phyloP scores from a whole-genome alignment of 64 coral and sea anemone species.

The Anthopleura sola region DNA sequence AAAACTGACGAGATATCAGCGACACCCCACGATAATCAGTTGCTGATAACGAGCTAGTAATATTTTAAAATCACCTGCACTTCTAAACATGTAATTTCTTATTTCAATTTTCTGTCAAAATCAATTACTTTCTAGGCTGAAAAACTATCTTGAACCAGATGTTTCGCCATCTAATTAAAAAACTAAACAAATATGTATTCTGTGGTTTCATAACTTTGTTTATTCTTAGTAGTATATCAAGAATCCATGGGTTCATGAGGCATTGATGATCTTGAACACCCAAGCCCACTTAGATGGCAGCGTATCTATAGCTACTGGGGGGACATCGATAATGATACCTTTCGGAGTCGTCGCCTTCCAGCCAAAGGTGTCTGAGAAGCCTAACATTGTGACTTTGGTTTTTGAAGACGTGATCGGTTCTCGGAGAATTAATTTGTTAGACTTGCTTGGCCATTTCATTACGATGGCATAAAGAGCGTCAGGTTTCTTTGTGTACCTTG shows the following conservation, averaged over 20 bases:
- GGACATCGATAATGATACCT: constrained; percentile 30
- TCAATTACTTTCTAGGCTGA: no score
- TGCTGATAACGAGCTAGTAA: no score
- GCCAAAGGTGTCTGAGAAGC: neutral
- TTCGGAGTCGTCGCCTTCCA: neutral
- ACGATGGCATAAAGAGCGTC: constrained; percentile 23
- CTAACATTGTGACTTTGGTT: constrained; percentile 26
- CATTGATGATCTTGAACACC: constrained; percentile 59
- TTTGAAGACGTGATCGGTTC: constrained; percentile 18
- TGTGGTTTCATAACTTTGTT: neutral
- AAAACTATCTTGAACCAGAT: no score
- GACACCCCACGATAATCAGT: no score
- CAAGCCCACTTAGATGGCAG: constrained; percentile 68
- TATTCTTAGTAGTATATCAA: neutral
- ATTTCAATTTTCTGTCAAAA: no score
- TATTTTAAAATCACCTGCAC: no score
- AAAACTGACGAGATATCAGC: no score
- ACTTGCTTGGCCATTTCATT: constrained; percentile 26
- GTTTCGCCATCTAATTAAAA: no score
- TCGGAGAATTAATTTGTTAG: neutral
- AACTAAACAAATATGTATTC: no score
- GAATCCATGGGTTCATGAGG: neutral
- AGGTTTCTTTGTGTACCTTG: constrained; percentile 23
- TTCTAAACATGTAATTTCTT: no score
- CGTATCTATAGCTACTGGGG: constrained; percentile 17